Conservation (phyloP, 2,797 vertebrate genomes). For the Alca torda region DNA sequence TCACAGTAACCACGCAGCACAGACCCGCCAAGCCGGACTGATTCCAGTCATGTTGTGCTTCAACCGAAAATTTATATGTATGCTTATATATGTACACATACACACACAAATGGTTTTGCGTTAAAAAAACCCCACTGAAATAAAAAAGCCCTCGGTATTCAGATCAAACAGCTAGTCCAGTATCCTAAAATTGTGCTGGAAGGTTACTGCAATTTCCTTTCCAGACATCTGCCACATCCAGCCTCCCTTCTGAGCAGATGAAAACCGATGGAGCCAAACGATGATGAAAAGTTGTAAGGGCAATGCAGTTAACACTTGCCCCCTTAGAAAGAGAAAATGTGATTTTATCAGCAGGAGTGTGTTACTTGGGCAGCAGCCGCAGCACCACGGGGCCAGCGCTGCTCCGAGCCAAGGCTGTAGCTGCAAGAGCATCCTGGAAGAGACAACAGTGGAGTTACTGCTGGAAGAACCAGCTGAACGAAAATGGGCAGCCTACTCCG, state of each 20-base stretch:
- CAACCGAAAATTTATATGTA: neutral
- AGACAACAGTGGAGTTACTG: neutral
- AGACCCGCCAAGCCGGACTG: neutral
- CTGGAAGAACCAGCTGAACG: neutral
- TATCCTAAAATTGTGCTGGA: slow-evolving; percentile 6
- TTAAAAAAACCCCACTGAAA: neutral
- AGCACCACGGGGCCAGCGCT: neutral
- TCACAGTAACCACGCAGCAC: neutral
- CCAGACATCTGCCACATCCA: slow-evolving; percentile 31
- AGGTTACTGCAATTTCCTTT: slow-evolving; percentile 6
- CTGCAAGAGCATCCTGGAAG: neutral
- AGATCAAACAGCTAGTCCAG: neutral
- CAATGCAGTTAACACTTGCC: neutral
- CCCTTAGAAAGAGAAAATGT: neutral
- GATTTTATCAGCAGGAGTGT: neutral
- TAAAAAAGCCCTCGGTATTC: neutral
- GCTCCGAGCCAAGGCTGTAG: neutral
- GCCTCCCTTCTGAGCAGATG: neutral
- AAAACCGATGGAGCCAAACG: neutral
- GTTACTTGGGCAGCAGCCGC: neutral
- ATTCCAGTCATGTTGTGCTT: neutral
- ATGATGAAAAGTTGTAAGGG: neutral
- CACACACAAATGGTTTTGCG: neutral
- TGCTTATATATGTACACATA: neutral
- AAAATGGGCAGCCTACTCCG: neutral